Base-by-base conservation (phyloP, 1,140 invertebrate genomes). In the Pseudomyrmex cubaensis region DNA sequence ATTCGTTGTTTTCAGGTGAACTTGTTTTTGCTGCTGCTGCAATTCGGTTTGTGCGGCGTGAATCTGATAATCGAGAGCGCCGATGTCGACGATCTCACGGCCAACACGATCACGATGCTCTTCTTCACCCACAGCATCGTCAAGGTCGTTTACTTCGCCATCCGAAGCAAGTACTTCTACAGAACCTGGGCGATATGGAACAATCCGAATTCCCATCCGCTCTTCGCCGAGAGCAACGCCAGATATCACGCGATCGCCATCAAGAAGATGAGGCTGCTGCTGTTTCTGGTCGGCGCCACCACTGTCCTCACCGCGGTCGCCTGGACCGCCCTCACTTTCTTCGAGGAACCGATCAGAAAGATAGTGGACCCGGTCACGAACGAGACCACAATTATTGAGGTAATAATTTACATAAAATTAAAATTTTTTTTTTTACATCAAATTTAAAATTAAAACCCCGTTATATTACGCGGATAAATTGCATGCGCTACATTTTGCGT, bases 181-280 rank as follows among this genome's bases (percentile, higher is more conserved):
- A 95, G 96, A 90, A 97, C 96, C 0, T 90, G 97, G 12, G 97
- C 95, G 9, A 96, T 97, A 84, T 97, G 97, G 97, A 97, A 97
- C 90, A 96, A 97, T 93, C 96, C 96, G 0, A 98, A 98, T 91
- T 96, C 96, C 61, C 97, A 98, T 94, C 97, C 97, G 0, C 89
- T 98, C 17, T 98, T 98, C 90, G 96, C 97, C n/a, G 97, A 98
- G 90, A 97, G 97, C 1, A 97, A 97, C 90, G 96, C 96, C 0
- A 92, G 95, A 15, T 97, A 97, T 92, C 97, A 97, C 89, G 95
- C 96, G 7, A 95, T 96, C 20, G 95, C 97, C 0, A 89, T 98
- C 22, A 96, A 95, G n/a, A 97, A 97, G 92, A 97, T 97, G 96
- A 94, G 97, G 20, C 95, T 95, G 80, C 92, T 97, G 0, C 92